A percentile compares a stretch with the other conserved stretches of the same genome.
Evolutionary conservation across 1,140 invertebrate genomes (phyloP).

Genomic region (Stratiolaelaps scimitus): DNA sequence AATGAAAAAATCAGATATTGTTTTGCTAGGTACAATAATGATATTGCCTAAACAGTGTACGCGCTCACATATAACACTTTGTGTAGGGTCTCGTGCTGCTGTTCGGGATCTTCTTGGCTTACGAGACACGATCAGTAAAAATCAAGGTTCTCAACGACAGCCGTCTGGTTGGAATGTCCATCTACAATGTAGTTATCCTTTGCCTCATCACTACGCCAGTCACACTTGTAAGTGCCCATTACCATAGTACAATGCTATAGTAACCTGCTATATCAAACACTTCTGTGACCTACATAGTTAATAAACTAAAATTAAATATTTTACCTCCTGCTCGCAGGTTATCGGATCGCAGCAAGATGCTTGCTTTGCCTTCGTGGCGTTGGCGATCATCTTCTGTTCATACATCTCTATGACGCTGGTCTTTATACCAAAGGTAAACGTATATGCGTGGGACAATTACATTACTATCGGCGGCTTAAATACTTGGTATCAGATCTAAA

Average conservation of each 20-base stretch:
- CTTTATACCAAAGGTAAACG: slow-evolving; percentile 77
- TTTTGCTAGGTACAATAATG: neutral
- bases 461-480: too few relatives aligned
- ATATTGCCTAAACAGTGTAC: slow-evolving; percentile 72
- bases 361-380: slow-evolving; percentile 84
- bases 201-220: slow-evolving; percentile 94
- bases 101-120: slow-evolving; percentile 91
- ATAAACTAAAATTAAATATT: slow-evolving; percentile 1
- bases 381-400: slow-evolving; percentile 90
- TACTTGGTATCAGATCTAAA: too few relatives aligned
- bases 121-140: slow-evolving; percentile 93
- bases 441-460: neutral
- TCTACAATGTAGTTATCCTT: slow-evolving; percentile 94
- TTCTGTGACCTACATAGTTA: too few relatives aligned
- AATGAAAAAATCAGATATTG: too few relatives aligned
- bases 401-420: slow-evolving; percentile 93
- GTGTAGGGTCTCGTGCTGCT: slow-evolving; percentile 74
- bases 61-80: too few relatives aligned
- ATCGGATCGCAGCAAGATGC: slow-evolving; percentile 93
- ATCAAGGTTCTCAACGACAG: slow-evolving; percentile 63
- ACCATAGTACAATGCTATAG: too few relatives aligned
- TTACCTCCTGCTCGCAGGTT: slow-evolving; percentile 40
- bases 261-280: too few relatives aligned
- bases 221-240: slow-evolving; percentile 52
- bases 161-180: slow-evolving; percentile 94